Percentiles rank a stretch among this genome's conserved stretches.
phyloP scores from a whole-genome alignment of 2,113 vertebrate species.

The Datnioides undecimradiatus region DNA sequence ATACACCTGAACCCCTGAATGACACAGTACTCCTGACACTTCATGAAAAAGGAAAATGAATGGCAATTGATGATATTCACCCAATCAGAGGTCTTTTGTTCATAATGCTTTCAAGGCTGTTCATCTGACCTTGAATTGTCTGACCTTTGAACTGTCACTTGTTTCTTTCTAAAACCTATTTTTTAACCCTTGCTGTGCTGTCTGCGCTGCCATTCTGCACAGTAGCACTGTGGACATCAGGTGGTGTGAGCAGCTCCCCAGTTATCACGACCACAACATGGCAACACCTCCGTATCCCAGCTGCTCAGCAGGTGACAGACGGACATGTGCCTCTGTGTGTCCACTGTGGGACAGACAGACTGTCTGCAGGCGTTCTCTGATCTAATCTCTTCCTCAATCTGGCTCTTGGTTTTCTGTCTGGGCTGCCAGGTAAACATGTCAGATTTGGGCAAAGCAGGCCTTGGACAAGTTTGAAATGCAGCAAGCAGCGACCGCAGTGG shows the following conservation, averaged over 20 bases:
- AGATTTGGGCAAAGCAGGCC: conserved; percentile 3
- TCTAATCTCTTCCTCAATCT: conserved; percentile 61
- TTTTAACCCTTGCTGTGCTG: not conserved
- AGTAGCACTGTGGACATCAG: not conserved
- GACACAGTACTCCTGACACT: not conserved
- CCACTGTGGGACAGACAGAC: conserved; percentile 27
- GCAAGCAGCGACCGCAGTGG: not conserved
- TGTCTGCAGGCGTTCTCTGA: conserved; percentile 31
- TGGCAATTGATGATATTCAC: not conserved
- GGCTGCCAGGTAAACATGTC: conserved; percentile 38
- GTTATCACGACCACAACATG: conserved; percentile 3
- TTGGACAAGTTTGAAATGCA: conserved; percentile 5
- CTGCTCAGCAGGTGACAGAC: conserved; percentile 49
- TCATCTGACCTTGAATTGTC: not conserved
- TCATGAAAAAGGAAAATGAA: not conserved
- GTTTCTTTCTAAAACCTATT: not conserved
- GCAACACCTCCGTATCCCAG: conserved; percentile 15
- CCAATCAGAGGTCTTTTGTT: not conserved
- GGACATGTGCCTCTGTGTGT: not conserved
- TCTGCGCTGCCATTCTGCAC: not conserved
- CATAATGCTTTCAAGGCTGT: not conserved
- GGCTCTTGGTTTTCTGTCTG: conserved; percentile 39
- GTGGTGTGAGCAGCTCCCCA: not conserved
- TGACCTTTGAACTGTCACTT: not conserved
- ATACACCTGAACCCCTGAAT: not conserved